Evolutionary conservation across 2,888 invertebrate species (phyloP).

Genomic region (Eremobia ochroleuca): DNA sequence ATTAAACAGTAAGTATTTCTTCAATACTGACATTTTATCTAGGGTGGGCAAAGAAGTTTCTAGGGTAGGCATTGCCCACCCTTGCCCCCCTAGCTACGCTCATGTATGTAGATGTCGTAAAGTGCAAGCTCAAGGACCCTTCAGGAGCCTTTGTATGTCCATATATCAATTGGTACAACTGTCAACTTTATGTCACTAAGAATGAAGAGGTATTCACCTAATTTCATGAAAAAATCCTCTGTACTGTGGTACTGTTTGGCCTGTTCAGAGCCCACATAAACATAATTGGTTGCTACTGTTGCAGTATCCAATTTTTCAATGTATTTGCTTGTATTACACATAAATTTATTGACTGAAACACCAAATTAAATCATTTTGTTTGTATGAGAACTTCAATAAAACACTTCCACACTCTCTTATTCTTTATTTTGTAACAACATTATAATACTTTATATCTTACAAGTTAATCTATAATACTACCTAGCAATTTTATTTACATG

Average conservation of each 20-base stretch:
- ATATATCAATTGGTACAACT: no score
- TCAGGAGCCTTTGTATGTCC: no score
- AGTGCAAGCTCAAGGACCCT: background rate
- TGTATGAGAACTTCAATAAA: constrained; percentile 39
- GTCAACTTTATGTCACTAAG: background rate
- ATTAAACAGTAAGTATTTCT: no score
- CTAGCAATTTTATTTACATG: constrained; percentile 45
- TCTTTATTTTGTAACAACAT: constrained; percentile 47
- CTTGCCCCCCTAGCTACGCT: no score
- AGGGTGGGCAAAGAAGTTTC: no score
- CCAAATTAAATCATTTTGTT: background rate
- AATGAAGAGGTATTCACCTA: background rate
- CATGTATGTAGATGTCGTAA: background rate
- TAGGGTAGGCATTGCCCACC: no score
- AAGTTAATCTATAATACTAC: background rate
- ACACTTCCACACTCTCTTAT: constrained; percentile 49
- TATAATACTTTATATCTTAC: constrained; percentile 18
- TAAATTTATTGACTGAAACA: background rate
- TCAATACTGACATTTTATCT: no score
- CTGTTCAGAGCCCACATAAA: background rate
- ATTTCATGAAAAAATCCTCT: background rate
- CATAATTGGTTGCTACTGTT: background rate
- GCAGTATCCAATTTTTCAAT: background rate
- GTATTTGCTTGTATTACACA: background rate
- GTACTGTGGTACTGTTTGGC: background rate